phyloP scores from a whole-genome alignment of 1,140 invertebrate species.

The Eupristina koningsbergeri region DNA sequence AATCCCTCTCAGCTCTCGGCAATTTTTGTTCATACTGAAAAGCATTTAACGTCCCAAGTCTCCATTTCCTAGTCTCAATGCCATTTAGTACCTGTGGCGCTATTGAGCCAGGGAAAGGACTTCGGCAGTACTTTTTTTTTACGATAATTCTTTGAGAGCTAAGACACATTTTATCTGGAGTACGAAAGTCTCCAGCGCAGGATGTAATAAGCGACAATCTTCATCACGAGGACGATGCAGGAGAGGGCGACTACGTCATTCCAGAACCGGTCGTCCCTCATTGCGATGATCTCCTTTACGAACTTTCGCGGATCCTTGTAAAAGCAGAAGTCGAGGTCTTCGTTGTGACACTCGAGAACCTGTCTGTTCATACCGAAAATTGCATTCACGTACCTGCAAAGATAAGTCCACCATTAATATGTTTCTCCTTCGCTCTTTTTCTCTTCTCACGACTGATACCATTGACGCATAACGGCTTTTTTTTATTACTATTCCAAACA shows the following conservation, averaged over 20 bases:
- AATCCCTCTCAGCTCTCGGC: neutral
- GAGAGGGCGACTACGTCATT: slow-evolving; percentile 85
- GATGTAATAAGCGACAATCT: slow-evolving; percentile 84
- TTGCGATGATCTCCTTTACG: slow-evolving; percentile 85
- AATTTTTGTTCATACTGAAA: neutral
- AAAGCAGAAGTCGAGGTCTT: slow-evolving; percentile 78
- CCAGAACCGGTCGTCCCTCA: slow-evolving; percentile 86
- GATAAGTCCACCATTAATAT: neutral
- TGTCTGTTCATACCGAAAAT: slow-evolving; percentile 86
- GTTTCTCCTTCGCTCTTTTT: too few species aligned
- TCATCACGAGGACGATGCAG: slow-evolving; percentile 80
- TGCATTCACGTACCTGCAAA: slow-evolving; percentile 77
- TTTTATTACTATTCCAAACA: too few species aligned
- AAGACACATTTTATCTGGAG: slow-evolving; percentile 73
- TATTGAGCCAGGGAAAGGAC: too few species aligned
- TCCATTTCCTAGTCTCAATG: neutral
- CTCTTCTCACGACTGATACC: too few species aligned
- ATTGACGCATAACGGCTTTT: too few species aligned
- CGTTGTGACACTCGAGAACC: slow-evolving; percentile 76
- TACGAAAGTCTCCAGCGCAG: slow-evolving; percentile 85
- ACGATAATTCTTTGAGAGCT: neutral
- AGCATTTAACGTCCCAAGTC: neutral
- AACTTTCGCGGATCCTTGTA: slow-evolving; percentile 84
- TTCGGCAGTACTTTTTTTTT: neutral
- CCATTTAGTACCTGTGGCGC: neutral